phyloP scores from a whole-genome alignment of 2,113 vertebrate species.

The Platysternon megacephalum region DNA sequence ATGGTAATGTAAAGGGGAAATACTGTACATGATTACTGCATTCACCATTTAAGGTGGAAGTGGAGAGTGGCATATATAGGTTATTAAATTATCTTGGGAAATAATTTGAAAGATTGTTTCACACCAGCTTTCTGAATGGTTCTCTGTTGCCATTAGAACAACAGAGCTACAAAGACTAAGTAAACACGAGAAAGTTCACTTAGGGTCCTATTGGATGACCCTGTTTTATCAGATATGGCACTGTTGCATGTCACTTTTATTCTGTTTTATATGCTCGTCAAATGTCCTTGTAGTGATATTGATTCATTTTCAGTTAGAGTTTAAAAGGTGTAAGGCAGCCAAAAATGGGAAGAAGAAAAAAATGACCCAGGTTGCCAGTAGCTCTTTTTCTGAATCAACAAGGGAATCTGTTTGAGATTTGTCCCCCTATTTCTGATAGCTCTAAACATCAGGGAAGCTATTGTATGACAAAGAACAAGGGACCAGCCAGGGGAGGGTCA shows the following conservation, averaged over 20 bases:
- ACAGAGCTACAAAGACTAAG: conserved; percentile 17
- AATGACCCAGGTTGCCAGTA: not conserved
- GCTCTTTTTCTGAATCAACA: not conserved
- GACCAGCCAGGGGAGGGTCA: not conserved
- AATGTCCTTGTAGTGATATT: not conserved
- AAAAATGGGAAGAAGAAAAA: not conserved
- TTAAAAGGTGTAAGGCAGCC: not conserved
- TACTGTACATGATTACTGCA: not conserved
- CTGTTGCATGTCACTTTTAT: not conserved
- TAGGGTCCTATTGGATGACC: not conserved
- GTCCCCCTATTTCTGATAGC: not conserved
- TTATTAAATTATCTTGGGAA: not conserved
- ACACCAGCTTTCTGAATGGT: not conserved
- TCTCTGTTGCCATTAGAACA: conserved; percentile 20
- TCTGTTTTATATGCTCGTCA: not conserved
- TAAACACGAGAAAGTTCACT: not conserved
- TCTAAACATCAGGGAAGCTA: not conserved
- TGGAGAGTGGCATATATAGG: not conserved
- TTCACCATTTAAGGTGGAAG: not conserved
- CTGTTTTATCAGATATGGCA: not conserved
- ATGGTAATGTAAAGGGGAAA: not conserved
- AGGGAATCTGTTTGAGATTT: not conserved
- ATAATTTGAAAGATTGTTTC: not conserved
- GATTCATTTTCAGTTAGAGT: not conserved
- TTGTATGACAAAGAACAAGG: not conserved